phyloP scores from a whole-genome alignment of 2,888 invertebrate species.

The Lasioglossum morio region DNA sequence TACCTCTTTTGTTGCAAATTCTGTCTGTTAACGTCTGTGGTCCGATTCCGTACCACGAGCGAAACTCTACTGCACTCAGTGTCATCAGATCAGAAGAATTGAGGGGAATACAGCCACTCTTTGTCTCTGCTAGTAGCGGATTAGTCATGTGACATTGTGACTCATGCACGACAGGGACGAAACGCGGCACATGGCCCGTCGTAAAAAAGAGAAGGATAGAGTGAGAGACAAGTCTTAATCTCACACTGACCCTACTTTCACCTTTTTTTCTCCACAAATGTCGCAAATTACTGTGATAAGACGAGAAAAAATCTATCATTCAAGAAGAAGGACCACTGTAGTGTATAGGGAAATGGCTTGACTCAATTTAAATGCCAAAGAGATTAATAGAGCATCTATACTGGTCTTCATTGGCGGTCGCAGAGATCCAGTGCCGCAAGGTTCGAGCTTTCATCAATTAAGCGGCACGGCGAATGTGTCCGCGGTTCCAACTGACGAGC shows the following conservation, averaged over 20 bases:
- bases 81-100: no score
- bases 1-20: no score
- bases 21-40: no score
- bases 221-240: no score
- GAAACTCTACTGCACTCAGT: background rate
- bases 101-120: no score
- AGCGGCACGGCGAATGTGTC: slow-evolving; percentile 41
- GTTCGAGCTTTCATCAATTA: slow-evolving; percentile 64
- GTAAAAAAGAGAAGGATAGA: no score
- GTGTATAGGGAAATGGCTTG: background rate
- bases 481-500: slow-evolving; percentile 26
- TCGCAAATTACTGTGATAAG: background rate
- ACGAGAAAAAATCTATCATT: background rate
- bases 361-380: slow-evolving; percentile 41
- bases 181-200: no score
- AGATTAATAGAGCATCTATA: slow-evolving; percentile 57
- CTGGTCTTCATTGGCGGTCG: slow-evolving; percentile 49
- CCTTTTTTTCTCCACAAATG: background rate
- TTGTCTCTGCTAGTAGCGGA: no score
- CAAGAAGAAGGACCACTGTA: background rate
- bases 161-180: no score
- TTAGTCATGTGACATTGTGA: no score
- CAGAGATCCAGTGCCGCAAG: slow-evolving; percentile 37
- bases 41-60: background rate
- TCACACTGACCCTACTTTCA: background rate